Base-by-base conservation (phyloP, 2,113 vertebrate genomes). In the Felis catus region DNA sequence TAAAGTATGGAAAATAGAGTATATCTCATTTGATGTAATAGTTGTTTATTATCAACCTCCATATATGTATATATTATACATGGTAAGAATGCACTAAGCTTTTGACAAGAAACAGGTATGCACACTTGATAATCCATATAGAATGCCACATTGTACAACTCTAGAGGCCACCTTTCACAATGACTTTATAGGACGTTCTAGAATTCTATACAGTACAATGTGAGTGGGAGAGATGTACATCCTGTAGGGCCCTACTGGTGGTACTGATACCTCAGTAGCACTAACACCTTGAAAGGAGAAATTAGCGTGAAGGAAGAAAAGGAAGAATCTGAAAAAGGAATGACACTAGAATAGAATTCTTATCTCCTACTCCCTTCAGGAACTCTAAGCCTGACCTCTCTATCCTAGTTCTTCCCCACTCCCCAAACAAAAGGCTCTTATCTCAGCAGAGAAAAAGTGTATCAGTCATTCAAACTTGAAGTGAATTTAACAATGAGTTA, bases 401-500 rank as follows among this genome's bases (percentile, higher is more conserved):
- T 16, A 31, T 71, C 18, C 31, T n/a, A 66, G 63, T 70, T 82
- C 31, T 51, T 61, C 39, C 18, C 19, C 7, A 33, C 16, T 48
- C n/a, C 25, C 23, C 55, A 70, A 53, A 71, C 5, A 74, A 93
- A 94, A 82, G 1, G 3, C 70, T 74, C n/a, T 74, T 21, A 27
- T 74, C 39, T 80, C 80, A 70, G 53, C n/a, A 92, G 93, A 79
- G 39, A 92, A 3, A 93, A 12, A 6, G 10, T 1, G 0, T 8
- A 89, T 63, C 33, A 89, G 39, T 95, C 66, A 91, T 63, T 94
- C 61, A 82, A 86, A 78, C 3, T 70, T 85, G 29, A 81, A 82
- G 48, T 36, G 39, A 94, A 63, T 80, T 88, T 89, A 91, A 89
- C 41, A 89, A 74, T 48, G 5, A 94, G 25, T 83, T 89, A n/a